Base-by-base conservation (phyloP, 2,113 vertebrate species). In the Odocoileus virginianus region DNA sequence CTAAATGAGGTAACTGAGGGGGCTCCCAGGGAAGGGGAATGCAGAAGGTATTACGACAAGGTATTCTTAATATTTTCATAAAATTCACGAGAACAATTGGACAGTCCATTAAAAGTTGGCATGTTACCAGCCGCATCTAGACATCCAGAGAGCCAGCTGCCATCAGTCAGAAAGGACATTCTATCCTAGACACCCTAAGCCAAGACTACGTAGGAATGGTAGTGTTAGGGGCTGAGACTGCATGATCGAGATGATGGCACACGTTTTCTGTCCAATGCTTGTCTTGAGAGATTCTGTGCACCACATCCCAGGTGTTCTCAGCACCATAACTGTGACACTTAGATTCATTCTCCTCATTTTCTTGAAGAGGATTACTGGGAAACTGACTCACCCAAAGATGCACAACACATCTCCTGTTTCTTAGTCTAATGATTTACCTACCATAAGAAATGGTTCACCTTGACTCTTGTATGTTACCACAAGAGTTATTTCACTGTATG, bases 81-180 rank as follows among this genome's bases (percentile, higher is more conserved):
- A 98, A 98, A 96, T 97, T 71, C 81, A 98, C 97, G 89, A 97
- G 96, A 97, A 97, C 67, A 97, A 91, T 85, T 97, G 98, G 47
- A 97, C 83, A 97, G 71, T 89, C 95, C 96, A 95, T 97, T 98
- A 98, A 97, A 97, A 95, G 10, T 76, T 98, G 97, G 96, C 86
- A 95, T 71, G 3, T 60, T 91, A 96, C 96, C 96, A 98, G 91
- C 40, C 14, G 82, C 61, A 92, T 92, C 36, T 67, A 96, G 58
- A 85, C 43, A 97, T 67, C 50, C 55, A 98, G 89, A n/a, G 55
- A 97, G 40, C 7, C 90, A 84, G 91, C 43, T 97, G 67, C 93
- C 64, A 95, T 96, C 67, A 28, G 36, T 94, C 85, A 95, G 54
- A 82, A 96, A 98, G 97, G 93, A 92, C 93, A 90, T 96, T 94